Percentiles rank a stretch among this genome's conserved stretches.
phyloP scores from a whole-genome alignment of 1,140 invertebrate genomes.

The Trinorchestia longiramus region DNA sequence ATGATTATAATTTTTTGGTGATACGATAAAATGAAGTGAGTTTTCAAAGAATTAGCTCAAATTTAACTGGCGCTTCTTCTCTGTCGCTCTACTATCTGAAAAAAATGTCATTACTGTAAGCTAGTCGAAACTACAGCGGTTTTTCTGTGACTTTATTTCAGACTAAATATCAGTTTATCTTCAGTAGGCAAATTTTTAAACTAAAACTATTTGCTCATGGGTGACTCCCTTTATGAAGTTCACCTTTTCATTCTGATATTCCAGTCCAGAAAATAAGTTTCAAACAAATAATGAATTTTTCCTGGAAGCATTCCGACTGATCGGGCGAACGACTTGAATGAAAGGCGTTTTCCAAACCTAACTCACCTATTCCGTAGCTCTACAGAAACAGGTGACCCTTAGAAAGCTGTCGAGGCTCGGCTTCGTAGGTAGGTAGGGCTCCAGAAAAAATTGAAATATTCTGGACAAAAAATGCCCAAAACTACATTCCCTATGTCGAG shows the following conservation, averaged over 20 bases:
- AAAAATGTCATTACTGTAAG: too few species aligned
- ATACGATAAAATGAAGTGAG: not conserved
- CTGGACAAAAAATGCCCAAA: not conserved
- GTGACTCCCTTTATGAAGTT: too few species aligned
- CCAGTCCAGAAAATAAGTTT: too few species aligned
- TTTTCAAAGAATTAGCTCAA: not conserved
- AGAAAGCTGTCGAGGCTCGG: not conserved
- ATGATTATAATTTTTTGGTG: not conserved
- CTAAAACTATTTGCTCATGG: too few species aligned
- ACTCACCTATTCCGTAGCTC: not conserved
- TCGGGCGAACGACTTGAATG: not conserved
- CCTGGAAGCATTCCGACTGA: too few species aligned
- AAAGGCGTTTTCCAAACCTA: not conserved
- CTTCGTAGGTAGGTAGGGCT: not conserved
- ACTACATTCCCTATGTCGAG: not conserved
- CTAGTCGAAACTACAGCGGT: too few species aligned
- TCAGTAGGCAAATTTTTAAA: too few species aligned
- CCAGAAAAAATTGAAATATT: not conserved
- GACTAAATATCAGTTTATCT: too few species aligned
- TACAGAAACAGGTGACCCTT: not conserved
- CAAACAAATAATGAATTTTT: too few species aligned
- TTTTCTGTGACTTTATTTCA: too few species aligned
- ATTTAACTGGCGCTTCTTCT: not conserved
- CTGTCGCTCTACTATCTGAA: too few species aligned
- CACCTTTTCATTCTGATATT: too few species aligned